phyloP scores from a whole-genome alignment of 2,888 invertebrate species.

The Vesta saturnalis region DNA sequence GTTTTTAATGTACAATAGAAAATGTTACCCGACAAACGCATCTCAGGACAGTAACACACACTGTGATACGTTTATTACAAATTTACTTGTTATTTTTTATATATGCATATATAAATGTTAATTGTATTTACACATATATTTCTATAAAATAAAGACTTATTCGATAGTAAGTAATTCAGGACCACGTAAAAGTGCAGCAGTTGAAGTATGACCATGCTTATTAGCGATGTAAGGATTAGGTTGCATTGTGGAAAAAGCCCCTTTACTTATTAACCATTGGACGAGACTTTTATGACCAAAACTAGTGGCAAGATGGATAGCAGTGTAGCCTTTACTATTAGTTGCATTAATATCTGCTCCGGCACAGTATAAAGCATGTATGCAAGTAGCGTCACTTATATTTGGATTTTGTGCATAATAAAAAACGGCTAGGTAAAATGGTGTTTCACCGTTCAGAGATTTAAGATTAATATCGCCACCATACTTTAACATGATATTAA shows the following conservation, averaged over 20 bases:
- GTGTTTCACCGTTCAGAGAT: slow-evolving; percentile 50
- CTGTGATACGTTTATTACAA: background rate
- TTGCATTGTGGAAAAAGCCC: slow-evolving; percentile 39
- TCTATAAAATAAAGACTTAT: background rate
- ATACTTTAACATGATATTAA: slow-evolving; percentile 36
- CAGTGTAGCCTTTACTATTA: slow-evolving; percentile 49
- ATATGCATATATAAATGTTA: too few species aligned
- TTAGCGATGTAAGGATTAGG: slow-evolving; percentile 51
- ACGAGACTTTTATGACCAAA: slow-evolving; percentile 54
- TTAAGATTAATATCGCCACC: slow-evolving; percentile 48
- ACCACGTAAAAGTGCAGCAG: background rate
- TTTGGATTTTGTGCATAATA: slow-evolving; percentile 49
- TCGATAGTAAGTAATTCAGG: background rate
- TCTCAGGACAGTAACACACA: background rate
- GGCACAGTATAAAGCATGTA: slow-evolving; percentile 53
- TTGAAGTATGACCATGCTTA: slow-evolving; percentile 14
- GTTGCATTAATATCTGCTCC: slow-evolving; percentile 55
- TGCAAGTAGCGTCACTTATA: slow-evolving; percentile 51
- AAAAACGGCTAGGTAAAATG: slow-evolving; percentile 53
- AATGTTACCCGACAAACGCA: too few species aligned
- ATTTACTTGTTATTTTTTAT: background rate
- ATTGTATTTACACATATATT: background rate
- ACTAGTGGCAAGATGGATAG: slow-evolving; percentile 55
- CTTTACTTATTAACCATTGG: slow-evolving; percentile 52
- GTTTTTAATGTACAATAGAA: slow-evolving; percentile 1